A percentile compares a stretch with the other conserved stretches of the same genome.
Evolutionary conservation across 2,797 vertebrate species (phyloP).

Genomic region (Neosilurus hyrtlii): DNA sequence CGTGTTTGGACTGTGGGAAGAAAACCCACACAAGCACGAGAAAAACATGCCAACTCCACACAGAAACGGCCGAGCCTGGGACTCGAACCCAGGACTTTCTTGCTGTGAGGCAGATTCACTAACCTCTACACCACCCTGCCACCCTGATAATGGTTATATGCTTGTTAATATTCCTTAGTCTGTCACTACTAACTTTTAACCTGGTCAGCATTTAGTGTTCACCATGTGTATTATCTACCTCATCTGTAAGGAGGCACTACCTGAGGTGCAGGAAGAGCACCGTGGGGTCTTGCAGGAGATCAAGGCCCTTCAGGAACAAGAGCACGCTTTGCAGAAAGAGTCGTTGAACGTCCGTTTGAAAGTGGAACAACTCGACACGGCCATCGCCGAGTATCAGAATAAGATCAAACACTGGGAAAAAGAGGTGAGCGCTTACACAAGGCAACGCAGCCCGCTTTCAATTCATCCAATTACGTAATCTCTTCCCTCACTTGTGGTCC

Average conservation of each 20-base stretch:
- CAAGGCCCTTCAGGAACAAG: constrained; percentile 79
- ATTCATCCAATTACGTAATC: not conserved
- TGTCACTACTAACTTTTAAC: not conserved
- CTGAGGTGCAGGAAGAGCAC: constrained; percentile 81
- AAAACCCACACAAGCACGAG: too few relatives aligned
- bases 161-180: not conserved
- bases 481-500: not conserved
- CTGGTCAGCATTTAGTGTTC: not conserved
- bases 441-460: not conserved
- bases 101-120: too few relatives aligned
- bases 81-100: too few relatives aligned
- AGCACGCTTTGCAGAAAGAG: constrained; percentile 85
- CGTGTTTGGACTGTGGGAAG: too few relatives aligned
- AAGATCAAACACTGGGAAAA: constrained; percentile 94
- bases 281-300: constrained; percentile 78
- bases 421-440: constrained; percentile 74
- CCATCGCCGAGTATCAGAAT: constrained; percentile 80
- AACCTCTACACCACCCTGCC: too few relatives aligned
- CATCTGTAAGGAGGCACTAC: constrained; percentile 74
- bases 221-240: not conserved
- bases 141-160: not conserved
- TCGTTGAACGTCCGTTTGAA: constrained; percentile 87
- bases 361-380: constrained; percentile 84
- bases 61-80: too few relatives aligned
- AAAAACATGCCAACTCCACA: too few relatives aligned